These are phyloP conservation scores for Caerostris darwini DNA, from an alignment of 1,140 invertebrate species.

Conservation along the genomic window DNA sequence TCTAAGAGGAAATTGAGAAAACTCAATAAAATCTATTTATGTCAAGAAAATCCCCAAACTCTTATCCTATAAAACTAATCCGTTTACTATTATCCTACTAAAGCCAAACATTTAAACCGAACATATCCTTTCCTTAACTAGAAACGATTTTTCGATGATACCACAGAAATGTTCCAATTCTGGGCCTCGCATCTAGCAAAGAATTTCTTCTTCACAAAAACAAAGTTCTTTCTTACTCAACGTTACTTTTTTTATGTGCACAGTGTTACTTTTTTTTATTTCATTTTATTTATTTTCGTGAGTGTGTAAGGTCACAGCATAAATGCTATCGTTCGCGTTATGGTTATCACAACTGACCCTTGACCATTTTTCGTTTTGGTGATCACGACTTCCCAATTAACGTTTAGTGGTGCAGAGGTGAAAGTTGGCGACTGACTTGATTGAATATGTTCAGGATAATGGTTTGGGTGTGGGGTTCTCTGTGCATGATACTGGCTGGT, in stretches of 20 bases:
- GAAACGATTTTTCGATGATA: neutral
- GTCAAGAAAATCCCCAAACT: too few relatives aligned
- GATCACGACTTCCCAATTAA: neutral
- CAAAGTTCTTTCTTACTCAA: too few relatives aligned
- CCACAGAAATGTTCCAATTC: neutral
- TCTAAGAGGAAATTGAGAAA: too few relatives aligned
- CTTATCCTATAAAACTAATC: too few relatives aligned
- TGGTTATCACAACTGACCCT: conserved; percentile 39
- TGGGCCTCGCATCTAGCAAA: too few relatives aligned
- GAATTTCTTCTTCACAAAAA: neutral
- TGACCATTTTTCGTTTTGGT: neutral
- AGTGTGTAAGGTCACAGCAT: neutral
- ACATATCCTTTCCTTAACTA: neutral
- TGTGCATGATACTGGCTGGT: conserved; percentile 3
- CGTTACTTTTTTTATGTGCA: too few relatives aligned
- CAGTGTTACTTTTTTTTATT: too few relatives aligned
- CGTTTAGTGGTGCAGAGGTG: neutral
- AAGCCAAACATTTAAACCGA: neutral
- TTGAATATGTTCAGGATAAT: conserved; percentile 44
- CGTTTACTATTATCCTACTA: too few relatives aligned
- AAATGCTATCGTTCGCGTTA: conserved; percentile 11
- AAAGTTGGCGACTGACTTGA: neutral
- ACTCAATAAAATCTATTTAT: too few relatives aligned
- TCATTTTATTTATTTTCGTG: too few relatives aligned
- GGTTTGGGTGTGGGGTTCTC: neutral